Conservation (phyloP, 2,888 invertebrate species). For the Pseudoips prasinana region DNA sequence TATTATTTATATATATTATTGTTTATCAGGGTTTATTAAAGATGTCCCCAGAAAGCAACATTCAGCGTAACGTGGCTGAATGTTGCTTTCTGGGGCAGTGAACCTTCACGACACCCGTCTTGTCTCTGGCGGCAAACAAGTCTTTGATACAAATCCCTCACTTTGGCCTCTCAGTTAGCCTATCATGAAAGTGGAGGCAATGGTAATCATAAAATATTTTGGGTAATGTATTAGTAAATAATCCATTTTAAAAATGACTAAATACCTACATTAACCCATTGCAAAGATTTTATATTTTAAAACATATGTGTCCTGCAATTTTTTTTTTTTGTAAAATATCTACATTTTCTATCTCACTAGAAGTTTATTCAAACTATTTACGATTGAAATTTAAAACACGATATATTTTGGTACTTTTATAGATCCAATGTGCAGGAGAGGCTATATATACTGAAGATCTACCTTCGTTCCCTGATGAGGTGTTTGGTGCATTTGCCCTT, state of each 20-base stretch:
- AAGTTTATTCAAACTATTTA: too few relatives aligned
- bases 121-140: conserved; percentile 82
- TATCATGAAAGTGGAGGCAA: conserved; percentile 77
- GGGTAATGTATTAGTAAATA: not conserved
- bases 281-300: too few relatives aligned
- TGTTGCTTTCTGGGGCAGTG: conserved; percentile 67
- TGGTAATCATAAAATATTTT: conserved; percentile 36
- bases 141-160: conserved; percentile 80
- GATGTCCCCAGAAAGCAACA: conserved; percentile 64
- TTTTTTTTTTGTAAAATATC: not conserved
- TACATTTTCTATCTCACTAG: not conserved
- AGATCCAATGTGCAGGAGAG: conserved; percentile 85
- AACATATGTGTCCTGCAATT: too few relatives aligned
- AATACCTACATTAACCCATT: too few relatives aligned
- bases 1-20: not conserved
- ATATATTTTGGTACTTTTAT: conserved; percentile 5
- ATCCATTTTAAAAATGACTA: too few relatives aligned
- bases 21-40: conserved; percentile 69
- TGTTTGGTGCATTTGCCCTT: conserved; percentile 84
- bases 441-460: conserved; percentile 85
- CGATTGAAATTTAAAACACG: too few relatives aligned
- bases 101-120: conserved; percentile 65
- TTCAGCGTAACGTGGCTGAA: conserved; percentile 52
- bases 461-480: conserved; percentile 79
- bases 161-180: conserved; percentile 85